These are phyloP conservation scores for Drosophila pseudoobscura DNA, from an alignment of 1,140 invertebrate genomes.

Conservation along the genomic window DNA sequence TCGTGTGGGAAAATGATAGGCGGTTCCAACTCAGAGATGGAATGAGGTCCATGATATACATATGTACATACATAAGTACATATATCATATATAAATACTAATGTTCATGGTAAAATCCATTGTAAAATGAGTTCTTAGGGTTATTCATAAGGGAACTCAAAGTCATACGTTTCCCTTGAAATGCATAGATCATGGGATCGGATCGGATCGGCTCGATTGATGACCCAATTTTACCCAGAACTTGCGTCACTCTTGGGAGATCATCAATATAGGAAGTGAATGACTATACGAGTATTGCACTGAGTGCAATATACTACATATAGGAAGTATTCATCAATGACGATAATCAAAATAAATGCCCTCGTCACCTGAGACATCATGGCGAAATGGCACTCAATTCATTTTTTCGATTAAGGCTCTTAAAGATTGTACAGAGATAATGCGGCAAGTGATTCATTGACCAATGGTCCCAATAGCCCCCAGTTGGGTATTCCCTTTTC, in stretches of 20 bases:
- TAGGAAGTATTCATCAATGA: constrained; percentile 22
- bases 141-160: no score
- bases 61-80: no score
- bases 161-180: not conserved
- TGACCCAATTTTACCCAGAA: constrained; percentile 11
- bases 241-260: not conserved
- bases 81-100: no score
- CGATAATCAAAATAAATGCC: constrained; percentile 11
- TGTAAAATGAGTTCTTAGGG: no score
- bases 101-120: no score
- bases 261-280: constrained; percentile 5
- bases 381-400: constrained; percentile 19
- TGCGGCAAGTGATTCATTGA: constrained; percentile 25
- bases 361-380: constrained; percentile 24
- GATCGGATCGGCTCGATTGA: not conserved
- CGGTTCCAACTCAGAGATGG: no score
- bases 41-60: no score
- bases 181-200: not conserved
- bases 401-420: constrained; percentile 9
- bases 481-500: constrained; percentile 27
- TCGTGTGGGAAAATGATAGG: constrained; percentile 21
- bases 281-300: not conserved
- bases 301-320: not conserved
- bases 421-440: constrained; percentile 19
- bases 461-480: not conserved